These are phyloP conservation scores for Lepidurus packardi DNA, from an alignment of 1,140 invertebrate species.

Conservation along the genomic window DNA sequence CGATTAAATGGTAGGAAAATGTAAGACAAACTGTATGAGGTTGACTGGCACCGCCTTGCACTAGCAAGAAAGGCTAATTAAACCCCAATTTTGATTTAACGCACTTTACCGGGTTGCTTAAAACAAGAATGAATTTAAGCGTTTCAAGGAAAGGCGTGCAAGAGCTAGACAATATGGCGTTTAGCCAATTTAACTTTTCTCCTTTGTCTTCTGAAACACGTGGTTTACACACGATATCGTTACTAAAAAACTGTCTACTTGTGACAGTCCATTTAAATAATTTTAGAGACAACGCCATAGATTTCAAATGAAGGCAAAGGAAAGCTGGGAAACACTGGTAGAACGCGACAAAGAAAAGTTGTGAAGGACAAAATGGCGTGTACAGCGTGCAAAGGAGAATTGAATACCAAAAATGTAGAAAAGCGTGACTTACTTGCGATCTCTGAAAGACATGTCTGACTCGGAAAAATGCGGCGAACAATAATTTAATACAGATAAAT, in stretches of 20 bases:
- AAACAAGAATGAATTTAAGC: background rate
- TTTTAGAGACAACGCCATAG: too few relatives aligned
- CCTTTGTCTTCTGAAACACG: too few relatives aligned
- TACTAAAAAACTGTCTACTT: too few relatives aligned
- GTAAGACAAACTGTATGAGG: background rate
- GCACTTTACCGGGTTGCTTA: background rate
- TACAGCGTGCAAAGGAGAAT: background rate
- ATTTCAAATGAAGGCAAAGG: too few relatives aligned
- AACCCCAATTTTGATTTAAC: background rate
- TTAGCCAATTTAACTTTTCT: too few relatives aligned
- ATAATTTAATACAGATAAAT: slow-evolving; percentile 17
- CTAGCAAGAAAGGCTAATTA: slow-evolving; percentile 17
- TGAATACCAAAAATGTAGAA: background rate
- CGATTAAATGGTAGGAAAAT: background rate
- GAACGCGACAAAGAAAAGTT: background rate
- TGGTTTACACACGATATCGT: too few relatives aligned
- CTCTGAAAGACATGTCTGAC: background rate
- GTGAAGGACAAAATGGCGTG: background rate
- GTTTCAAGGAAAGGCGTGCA: background rate
- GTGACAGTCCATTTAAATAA: too few relatives aligned
- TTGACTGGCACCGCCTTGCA: slow-evolving; percentile 17
- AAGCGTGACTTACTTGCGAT: slow-evolving; percentile 4
- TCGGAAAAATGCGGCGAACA: background rate
- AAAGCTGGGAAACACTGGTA: background rate
- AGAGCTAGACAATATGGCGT: too few relatives aligned